phyloP scores from a whole-genome alignment of 2,888 invertebrate genomes.

The Atrina japonica region DNA sequence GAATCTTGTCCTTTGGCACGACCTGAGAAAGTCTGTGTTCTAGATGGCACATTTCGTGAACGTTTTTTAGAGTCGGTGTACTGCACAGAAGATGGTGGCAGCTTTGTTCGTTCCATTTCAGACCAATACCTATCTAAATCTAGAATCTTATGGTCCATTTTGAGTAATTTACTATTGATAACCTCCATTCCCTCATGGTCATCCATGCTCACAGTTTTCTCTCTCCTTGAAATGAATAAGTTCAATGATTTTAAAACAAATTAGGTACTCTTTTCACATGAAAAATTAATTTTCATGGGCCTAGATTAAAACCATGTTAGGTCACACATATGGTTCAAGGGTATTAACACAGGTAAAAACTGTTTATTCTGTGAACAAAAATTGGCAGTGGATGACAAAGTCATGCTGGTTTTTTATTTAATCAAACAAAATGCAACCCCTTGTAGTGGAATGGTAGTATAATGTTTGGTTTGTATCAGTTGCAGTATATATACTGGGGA shows the following conservation, averaged over 20 bases:
- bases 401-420: too few species aligned
- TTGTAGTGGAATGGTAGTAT: too few species aligned
- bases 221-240: slow-evolving; percentile 53
- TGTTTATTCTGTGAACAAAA: too few species aligned
- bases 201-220: slow-evolving; percentile 59
- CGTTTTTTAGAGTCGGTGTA: slow-evolving; percentile 31
- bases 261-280: too few species aligned
- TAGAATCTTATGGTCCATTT: slow-evolving; percentile 68
- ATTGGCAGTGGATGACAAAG: too few species aligned
- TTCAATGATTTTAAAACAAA: not conserved
- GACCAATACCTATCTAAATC: slow-evolving; percentile 73
- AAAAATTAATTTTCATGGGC: too few species aligned
- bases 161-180: slow-evolving; percentile 69
- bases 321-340: too few species aligned
- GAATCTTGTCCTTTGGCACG: slow-evolving; percentile 21
- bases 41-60: slow-evolving; percentile 18
- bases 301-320: too few species aligned
- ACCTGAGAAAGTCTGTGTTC: slow-evolving; percentile 23
- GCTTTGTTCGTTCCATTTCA: slow-evolving; percentile 62
- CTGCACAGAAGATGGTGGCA: slow-evolving; percentile 24
- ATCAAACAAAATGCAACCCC: too few species aligned
- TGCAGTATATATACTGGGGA: too few species aligned
- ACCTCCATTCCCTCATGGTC: slow-evolving; percentile 72
- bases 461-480: too few species aligned
- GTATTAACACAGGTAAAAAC: too few species aligned